phyloP scores from a whole-genome alignment of 2,888 invertebrate genomes.

The Mesopsocus fuscifrons region DNA sequence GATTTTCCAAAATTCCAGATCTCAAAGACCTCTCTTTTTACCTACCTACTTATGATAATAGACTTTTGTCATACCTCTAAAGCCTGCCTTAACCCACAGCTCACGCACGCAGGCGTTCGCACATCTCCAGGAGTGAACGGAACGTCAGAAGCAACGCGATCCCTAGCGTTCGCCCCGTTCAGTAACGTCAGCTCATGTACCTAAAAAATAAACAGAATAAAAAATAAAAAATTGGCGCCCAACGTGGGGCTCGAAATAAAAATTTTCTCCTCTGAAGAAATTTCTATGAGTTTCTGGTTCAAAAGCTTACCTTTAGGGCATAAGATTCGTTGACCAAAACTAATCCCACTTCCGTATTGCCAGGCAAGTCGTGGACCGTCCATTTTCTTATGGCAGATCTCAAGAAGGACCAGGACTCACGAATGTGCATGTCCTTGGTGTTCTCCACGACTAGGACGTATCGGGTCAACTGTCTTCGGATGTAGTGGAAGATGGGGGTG shows the following conservation, averaged over 20 bases:
- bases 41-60: too few relatives aligned
- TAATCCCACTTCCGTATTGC: constrained; percentile 31
- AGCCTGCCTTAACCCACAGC: constrained; percentile 26
- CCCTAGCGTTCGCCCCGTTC: constrained; percentile 23
- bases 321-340: constrained; percentile 28
- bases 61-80: too few relatives aligned
- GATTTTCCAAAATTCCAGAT: too few relatives aligned
- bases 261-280: too few relatives aligned
- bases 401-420: constrained; percentile 39
- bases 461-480: constrained; percentile 30
- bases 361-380: constrained; percentile 33
- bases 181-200: constrained; percentile 20
- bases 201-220: too few relatives aligned
- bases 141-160: constrained; percentile 27
- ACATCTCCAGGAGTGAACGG: constrained; percentile 33
- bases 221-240: too few relatives aligned
- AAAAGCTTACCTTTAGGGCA: constrained; percentile 20
- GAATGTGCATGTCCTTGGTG: constrained; percentile 33
- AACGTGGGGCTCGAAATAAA: too few relatives aligned
- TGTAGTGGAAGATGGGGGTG: constrained; percentile 30
- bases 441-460: constrained; percentile 37
- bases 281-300: too few relatives aligned
- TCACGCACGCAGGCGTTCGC: constrained; percentile 28
- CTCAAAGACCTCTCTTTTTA: too few relatives aligned
- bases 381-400: constrained; percentile 36